These are phyloP conservation scores for Hemibates koningsi DNA, from an alignment of 2,113 vertebrate genomes.

Conservation along the genomic window DNA sequence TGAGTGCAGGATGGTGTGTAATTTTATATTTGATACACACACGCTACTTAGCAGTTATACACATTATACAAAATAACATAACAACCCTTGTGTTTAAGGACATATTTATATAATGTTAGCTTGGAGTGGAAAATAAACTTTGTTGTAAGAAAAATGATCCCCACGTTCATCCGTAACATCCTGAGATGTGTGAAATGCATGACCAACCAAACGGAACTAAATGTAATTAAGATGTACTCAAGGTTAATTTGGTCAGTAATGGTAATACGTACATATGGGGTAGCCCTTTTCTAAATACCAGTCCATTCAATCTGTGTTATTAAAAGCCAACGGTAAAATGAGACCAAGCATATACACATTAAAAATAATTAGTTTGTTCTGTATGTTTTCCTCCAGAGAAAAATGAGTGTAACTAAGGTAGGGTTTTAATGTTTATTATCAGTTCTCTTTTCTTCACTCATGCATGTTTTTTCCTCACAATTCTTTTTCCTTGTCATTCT, in stretches of 20 bases:
- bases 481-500: neutral
- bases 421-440: slow-evolving; percentile 76
- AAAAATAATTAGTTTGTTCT: slow-evolving; percentile 66
- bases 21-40: neutral
- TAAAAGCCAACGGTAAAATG: slow-evolving; percentile 93
- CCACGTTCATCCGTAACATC: slow-evolving; percentile 79
- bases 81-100: neutral
- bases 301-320: slow-evolving; percentile 98
- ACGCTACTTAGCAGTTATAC: neutral
- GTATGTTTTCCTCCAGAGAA: slow-evolving; percentile 70
- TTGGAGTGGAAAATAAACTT: slow-evolving; percentile 21
- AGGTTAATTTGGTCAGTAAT: slow-evolving; percentile 99
- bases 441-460: slow-evolving; percentile 60
- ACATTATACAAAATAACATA: neutral
- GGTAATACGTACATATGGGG: slow-evolving; percentile 94
- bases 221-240: slow-evolving; percentile 96
- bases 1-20: neutral
- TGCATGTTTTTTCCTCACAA: slow-evolving; percentile 36
- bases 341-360: slow-evolving; percentile 93
- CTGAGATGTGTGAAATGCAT: slow-evolving; percentile 82
- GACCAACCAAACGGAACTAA: slow-evolving; percentile 95
- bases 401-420: slow-evolving; percentile 79
- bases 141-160: neutral
- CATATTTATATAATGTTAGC: too few species aligned
- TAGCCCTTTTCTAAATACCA: slow-evolving; percentile 92